phyloP scores from a whole-genome alignment of 2,888 invertebrate species.

The Nipponacmea schrenckii region DNA sequence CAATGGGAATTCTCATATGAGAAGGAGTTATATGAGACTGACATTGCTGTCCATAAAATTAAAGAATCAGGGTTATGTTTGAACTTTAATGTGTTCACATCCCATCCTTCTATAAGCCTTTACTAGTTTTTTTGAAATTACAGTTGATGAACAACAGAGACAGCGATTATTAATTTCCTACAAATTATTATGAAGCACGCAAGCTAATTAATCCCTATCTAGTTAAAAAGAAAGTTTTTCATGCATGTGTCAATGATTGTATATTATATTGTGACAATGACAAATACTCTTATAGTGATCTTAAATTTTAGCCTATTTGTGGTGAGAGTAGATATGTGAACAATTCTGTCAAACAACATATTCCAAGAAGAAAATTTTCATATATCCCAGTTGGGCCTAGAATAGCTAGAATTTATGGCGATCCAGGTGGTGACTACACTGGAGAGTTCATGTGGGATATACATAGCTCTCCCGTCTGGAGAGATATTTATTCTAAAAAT shows the following conservation, averaged over 20 bases:
- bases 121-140: too few species aligned
- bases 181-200: conserved; percentile 16
- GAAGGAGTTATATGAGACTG: too few species aligned
- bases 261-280: background rate
- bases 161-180: too few species aligned
- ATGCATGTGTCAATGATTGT: conserved; percentile 17
- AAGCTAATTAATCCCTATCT: conserved; percentile 14
- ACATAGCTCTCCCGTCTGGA: conserved; percentile 18
- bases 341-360: background rate
- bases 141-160: too few species aligned
- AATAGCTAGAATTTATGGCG: conserved; percentile 17
- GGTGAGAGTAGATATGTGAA: background rate
- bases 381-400: conserved; percentile 9
- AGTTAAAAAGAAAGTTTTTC: conserved; percentile 8
- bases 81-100: too few species aligned
- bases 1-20: too few species aligned
- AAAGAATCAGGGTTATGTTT: too few species aligned
- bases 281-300: background rate
- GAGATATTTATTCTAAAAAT: conserved; percentile 9
- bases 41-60: too few species aligned
- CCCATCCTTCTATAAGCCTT: too few species aligned
- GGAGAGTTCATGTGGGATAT: conserved; percentile 22
- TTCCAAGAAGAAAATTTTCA: background rate
- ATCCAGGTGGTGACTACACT: conserved; percentile 6
- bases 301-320: conserved; percentile 8